Base-by-base conservation (phyloP, 1,140 invertebrate genomes). In the Drosophila murphyi region DNA sequence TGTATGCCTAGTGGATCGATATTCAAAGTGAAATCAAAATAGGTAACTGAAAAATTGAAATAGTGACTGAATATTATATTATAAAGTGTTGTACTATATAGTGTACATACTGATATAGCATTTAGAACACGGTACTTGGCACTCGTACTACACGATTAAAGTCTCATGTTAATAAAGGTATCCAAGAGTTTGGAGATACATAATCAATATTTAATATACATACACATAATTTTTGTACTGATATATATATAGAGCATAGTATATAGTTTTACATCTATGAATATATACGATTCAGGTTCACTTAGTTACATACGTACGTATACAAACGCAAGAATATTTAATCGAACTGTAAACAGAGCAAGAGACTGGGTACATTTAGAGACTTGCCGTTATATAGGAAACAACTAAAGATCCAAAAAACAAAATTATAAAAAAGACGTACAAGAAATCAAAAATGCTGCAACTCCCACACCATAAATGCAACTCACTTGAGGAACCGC, bases 401-500 rank as follows among this genome's bases (percentile, higher is more conserved):
- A 41, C 39, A 59, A 57, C 48, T 54, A 31, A 56, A 64, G 77
- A 55, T 39, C n/a, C 28, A 48, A 43, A 62, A 50, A 57, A 47
- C 43, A 31, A 69, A 29, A 54, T 6, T n/a, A 57, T 10, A n/a
- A 69, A 55, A 60, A 72, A 45, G 28, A 67, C 29, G 62, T 51
- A 68, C 35, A 50, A 35, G 32, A 62, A 35, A 63, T 37, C 12
- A 47, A 54, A n/a, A 63, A 56, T 45, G 39, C 57, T 74, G 45
- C 61, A 78, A 70, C 74, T 35, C 50, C 57, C 34, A 63, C 68
- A 65, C 63, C 76, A 65, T 69, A 67, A 67, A 87, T 77, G 64
- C 87, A 57, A 92, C 92, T 92, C 85, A 92, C 92, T 92, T 82
- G 92, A 92, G 78, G 92, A 92, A 78, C 91, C 90, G 78, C 94